Conservation (phyloP, 2,888 invertebrate species). For the Drosophila mimetica region DNA sequence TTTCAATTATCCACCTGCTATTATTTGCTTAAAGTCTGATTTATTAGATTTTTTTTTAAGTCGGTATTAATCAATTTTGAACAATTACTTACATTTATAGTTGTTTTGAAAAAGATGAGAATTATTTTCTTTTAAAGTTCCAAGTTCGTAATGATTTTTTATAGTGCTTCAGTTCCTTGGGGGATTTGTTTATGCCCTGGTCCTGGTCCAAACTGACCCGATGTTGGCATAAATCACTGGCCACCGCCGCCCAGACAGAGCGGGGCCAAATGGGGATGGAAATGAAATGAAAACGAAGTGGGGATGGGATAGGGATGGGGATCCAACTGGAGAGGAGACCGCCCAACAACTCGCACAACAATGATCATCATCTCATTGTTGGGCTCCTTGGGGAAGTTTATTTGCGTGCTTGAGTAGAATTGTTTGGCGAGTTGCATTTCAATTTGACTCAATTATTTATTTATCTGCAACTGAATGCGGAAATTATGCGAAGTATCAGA, state of each 20-base stretch:
- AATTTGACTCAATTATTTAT: conserved; percentile 80
- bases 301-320: not conserved
- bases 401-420: conserved; percentile 75
- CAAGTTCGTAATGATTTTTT: too few relatives aligned
- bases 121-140: too few relatives aligned
- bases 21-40: too few relatives aligned
- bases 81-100: too few relatives aligned
- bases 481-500: conserved; percentile 68
- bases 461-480: conserved; percentile 81
- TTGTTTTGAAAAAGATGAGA: too few relatives aligned
- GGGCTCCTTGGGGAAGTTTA: conserved; percentile 61
- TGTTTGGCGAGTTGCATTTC: conserved; percentile 80
- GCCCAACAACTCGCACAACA: conserved; percentile 41
- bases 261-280: conserved; percentile 51
- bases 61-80: too few relatives aligned
- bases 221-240: conserved; percentile 67
- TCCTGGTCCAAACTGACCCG: conserved; percentile 53
- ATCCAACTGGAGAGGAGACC: conserved; percentile 11
- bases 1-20: too few relatives aligned
- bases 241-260: conserved; percentile 62
- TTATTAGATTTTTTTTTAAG: too few relatives aligned
- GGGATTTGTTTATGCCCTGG: conserved; percentile 21
- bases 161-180: conserved; percentile 15
- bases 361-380: conserved; percentile 37
- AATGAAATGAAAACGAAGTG: not conserved